Evolutionary conservation across 1,140 invertebrate species (phyloP).

Genomic region (Diplogasteroides magnus): DNA sequence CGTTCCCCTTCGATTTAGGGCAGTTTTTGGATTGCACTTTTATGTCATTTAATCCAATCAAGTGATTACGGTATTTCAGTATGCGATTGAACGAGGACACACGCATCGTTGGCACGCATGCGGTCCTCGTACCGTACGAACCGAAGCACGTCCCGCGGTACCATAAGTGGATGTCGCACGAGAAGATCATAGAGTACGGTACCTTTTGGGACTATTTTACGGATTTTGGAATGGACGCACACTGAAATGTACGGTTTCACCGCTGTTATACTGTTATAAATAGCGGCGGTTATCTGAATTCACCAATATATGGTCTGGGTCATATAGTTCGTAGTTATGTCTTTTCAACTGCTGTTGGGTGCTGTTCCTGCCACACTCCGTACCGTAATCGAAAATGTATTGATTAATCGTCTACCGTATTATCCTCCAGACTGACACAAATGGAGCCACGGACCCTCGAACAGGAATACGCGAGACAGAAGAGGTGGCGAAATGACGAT

Average conservation of each 20-base stretch:
- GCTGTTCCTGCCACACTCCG: not conserved
- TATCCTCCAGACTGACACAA: constrained; percentile 65
- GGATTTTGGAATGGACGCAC: too few relatives aligned
- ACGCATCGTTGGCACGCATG: constrained; percentile 40
- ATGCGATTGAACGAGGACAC: constrained; percentile 21
- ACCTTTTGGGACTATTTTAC: not conserved
- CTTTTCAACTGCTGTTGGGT: not conserved
- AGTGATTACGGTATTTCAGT: too few relatives aligned
- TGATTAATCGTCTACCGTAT: not conserved
- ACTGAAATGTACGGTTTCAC: too few relatives aligned
- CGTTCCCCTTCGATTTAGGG: too few relatives aligned
- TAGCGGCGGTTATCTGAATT: too few relatives aligned
- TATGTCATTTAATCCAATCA: too few relatives aligned
- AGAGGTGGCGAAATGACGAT: constrained; percentile 74
- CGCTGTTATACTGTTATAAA: too few relatives aligned
- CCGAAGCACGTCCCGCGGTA: constrained; percentile 64
- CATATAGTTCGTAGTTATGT: not conserved
- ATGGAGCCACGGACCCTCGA: constrained; percentile 77
- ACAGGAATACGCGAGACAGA: constrained; percentile 85
- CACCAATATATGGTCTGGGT: too few relatives aligned
- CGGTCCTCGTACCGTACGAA: constrained; percentile 59
- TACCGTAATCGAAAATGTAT: not conserved
- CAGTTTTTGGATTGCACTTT: too few relatives aligned
- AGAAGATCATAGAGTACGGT: constrained; percentile 66
- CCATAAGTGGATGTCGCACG: constrained; percentile 84